Conservation (phyloP, 2,888 invertebrate genomes). For the Pollenia labialis region DNA sequence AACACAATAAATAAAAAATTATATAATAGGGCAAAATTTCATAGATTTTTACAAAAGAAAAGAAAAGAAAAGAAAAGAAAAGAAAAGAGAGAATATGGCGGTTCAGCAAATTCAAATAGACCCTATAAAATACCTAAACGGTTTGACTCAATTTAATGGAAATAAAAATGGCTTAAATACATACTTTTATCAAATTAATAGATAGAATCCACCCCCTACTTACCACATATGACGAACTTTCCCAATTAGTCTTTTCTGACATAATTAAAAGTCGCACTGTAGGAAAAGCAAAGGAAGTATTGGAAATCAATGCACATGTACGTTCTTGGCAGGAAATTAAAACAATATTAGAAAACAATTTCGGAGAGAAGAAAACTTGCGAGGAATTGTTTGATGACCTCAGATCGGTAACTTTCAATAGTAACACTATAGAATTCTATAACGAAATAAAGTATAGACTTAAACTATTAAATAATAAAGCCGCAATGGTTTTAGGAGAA, state of each 20-base stretch:
- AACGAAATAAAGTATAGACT: constrained; percentile 21
- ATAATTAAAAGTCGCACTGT: neutral
- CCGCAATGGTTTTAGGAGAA: neutral
- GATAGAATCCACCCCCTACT: constrained; percentile 21
- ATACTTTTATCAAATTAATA: constrained; percentile 1
- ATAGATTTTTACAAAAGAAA: too few species aligned
- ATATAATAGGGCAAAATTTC: too few species aligned
- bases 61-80: too few species aligned
- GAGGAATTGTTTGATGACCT: constrained; percentile 25
- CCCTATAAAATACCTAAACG: constrained; percentile 12
- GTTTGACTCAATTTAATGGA: neutral
- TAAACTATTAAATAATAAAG: constrained; percentile 24
- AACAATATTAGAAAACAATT: neutral
- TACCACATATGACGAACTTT: neutral
- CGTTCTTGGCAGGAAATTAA: neutral
- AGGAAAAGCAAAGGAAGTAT: neutral
- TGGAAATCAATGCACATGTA: neutral
- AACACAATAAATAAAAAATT: too few species aligned
- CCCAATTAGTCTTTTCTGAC: neutral
- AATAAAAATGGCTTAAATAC: neutral
- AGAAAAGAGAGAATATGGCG: too few species aligned
- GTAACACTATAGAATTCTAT: neutral
- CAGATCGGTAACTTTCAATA: constrained; percentile 13
- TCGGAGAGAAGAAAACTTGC: constrained; percentile 26
- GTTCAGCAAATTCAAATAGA: neutral